Conservation (phyloP, 2,797 vertebrate genomes). For the Pseudomugil tenellus region DNA sequence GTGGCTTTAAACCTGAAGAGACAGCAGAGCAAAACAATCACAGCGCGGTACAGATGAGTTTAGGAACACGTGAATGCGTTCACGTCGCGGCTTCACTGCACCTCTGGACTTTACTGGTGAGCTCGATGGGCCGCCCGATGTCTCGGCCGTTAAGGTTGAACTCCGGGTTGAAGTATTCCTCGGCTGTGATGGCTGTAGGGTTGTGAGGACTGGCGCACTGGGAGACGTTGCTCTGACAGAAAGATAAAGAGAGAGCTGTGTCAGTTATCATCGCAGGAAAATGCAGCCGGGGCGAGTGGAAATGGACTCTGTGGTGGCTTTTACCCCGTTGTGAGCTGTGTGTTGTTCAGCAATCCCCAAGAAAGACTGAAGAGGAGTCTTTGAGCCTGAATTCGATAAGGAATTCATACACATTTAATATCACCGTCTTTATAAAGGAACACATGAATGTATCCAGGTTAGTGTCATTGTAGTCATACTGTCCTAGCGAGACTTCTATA, state of each 20-base stretch:
- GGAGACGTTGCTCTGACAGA: constrained; percentile 87
- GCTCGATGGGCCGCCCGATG: constrained; percentile 93
- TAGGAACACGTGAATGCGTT: background rate
- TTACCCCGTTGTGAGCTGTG: constrained; percentile 90
- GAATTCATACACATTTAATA: background rate
- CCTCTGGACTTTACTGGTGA: constrained; percentile 96
- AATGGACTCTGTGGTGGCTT: constrained; percentile 26
- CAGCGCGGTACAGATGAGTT: background rate
- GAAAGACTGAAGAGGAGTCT: constrained; percentile 97
- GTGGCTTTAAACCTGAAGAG: constrained; percentile 91
- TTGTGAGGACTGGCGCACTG: constrained; percentile 94
- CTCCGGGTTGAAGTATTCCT: constrained; percentile 93
- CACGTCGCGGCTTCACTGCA: constrained; percentile 38
- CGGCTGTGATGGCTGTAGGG: constrained; percentile 93
- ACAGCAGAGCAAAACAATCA: background rate
- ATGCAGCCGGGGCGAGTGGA: constrained; percentile 5
- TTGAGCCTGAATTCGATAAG: constrained; percentile 81
- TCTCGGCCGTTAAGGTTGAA: constrained; percentile 92
- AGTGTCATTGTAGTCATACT: no score
- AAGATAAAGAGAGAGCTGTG: constrained; percentile 1
- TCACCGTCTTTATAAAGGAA: background rate
- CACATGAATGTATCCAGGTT: background rate
- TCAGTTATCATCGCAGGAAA: constrained; percentile 14
- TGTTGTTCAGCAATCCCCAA: constrained; percentile 96
- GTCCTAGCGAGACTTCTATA: no score